Evolutionary conservation across 2,113 vertebrate species (phyloP), one percentile per base, ranked within the genome.

Genomic region (Microcebus murinus): DNA sequence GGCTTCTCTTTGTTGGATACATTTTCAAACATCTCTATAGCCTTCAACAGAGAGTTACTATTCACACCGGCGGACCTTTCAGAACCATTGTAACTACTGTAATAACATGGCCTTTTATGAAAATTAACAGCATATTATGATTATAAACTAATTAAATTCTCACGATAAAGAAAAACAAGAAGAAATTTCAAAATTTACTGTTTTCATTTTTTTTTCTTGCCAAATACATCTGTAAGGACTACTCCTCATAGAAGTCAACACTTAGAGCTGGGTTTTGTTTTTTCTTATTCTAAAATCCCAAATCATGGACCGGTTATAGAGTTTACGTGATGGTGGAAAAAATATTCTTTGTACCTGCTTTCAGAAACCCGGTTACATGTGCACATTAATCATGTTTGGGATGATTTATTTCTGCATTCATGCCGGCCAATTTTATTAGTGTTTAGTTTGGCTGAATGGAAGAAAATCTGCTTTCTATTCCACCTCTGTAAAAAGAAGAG

Each of bases 391-490:
- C 97, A 97, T 79, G 83, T 77, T 96, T 96, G 87, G 73, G 55
- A 84, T 96, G 93, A 97, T 98, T 96, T 97, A 96, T 97, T 94
- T 95, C 93, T 93, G 18, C 68, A 93, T 94, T 96, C 59, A 74
- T 52, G 70, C 74, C 84, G 82, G 97, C 96, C 94, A 95, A 91
- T 95, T 95, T 89, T 97, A 96, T 98, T 97, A 95, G 74, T 95
- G 65, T 93, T 97, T 95, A 67, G 87, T 96, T 97, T 96, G 97
- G 96, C 67, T 80, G 61, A 95, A 86, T 85, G 21, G 84, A 96
- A 93, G 71, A 81, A 96, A 96, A 92, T 88, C 90, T 96, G 96
- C 90, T 96, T 98, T 92, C 89, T 97, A 80, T 97, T 97, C 97
- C 81, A 92, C 74, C 34, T 95, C 87, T 86, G 57, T 87, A 67